phyloP scores from a whole-genome alignment of 2,888 invertebrate species.

The Hydriomena furcata region DNA sequence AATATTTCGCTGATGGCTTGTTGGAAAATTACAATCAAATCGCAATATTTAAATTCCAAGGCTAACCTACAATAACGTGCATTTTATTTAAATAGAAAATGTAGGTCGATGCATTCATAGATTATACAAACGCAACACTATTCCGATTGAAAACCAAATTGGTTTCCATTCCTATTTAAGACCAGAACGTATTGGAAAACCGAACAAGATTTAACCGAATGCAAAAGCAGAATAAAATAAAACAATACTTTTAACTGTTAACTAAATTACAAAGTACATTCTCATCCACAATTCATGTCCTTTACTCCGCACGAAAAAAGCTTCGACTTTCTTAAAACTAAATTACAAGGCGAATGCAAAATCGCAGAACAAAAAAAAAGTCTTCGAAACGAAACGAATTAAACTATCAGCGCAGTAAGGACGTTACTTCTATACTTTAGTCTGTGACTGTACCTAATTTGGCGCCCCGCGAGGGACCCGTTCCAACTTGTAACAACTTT shows the following conservation, averaged over 20 bases:
- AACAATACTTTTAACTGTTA: conserved; percentile 26
- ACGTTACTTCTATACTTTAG: conserved; percentile 56
- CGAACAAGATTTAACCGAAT: conserved; percentile 25
- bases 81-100: conserved; percentile 19
- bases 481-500: conserved; percentile 81
- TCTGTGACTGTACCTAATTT: conserved; percentile 74
- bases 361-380: conserved; percentile 53
- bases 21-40: not conserved
- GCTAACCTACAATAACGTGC: not conserved
- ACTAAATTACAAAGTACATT: conserved; percentile 33
- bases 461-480: conserved; percentile 77
- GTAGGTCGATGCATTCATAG: conserved; percentile 16
- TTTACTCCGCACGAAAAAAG: conserved; percentile 31
- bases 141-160: conserved; percentile 20
- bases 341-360: conserved; percentile 55
- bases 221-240: conserved; percentile 25
- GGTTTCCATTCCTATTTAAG: conserved; percentile 16
- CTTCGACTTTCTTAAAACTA: conserved; percentile 42
- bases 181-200: conserved; percentile 21
- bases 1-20: not conserved
- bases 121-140: conserved; percentile 17
- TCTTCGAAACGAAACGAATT: conserved; percentile 65
- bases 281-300: conserved; percentile 32
- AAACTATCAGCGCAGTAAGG: conserved; percentile 69
- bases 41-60: conserved; percentile 1